Evolutionary conservation across 2,113 vertebrate species (phyloP), one percentile per base, ranked within the genome.

Genomic region (Tapirus terrestris): DNA sequence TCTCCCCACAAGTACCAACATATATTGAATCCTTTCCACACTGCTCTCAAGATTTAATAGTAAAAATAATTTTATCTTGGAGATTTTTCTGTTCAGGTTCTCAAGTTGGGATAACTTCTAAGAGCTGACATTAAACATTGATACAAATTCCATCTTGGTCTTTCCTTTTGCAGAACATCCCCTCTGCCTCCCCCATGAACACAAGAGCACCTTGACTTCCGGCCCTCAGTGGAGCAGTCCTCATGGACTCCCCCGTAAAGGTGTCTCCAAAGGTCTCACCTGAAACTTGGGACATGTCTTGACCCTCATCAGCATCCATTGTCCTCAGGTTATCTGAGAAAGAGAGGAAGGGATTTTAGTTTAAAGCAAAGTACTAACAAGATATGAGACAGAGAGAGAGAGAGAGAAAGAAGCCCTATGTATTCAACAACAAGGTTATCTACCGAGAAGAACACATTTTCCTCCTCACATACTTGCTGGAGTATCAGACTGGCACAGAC

Each of bases 221-320:
- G 29, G 23, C 7, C 17, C 20, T 67, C n/a, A 9, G 5, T 2
- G 8, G 39, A 21, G 5, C 14, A 0, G 10, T 48, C 65, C 33
- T 51, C 27, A 48, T 0, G 14, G 36, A 13, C 96, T 98, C 96
- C 86, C 97, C 95, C 83, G 13, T 2, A 83, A 21, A 92, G 86
- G 13, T 94, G 45, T 96, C 96, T 18, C 65, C 77, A 93, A 84
- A 97, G 79, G 94, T 98, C 99, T 99, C 99, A 99, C 99, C 99
- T 99, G 99, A 99, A 99, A 99, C 99, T 98, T 99, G 99, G 99
- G 99, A 99, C 99, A 99, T 99, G 98, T 99, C 99, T 99, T 99
- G 99, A 98, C 99, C 98, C 98, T 99, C 99, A 98, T 99, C 99
- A 85, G 99, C 99, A 98, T 99, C 99, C 99, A 99, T 99, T 99